Conservation (phyloP, 2,797 vertebrate genomes). For the Hipposideros larvatus region DNA sequence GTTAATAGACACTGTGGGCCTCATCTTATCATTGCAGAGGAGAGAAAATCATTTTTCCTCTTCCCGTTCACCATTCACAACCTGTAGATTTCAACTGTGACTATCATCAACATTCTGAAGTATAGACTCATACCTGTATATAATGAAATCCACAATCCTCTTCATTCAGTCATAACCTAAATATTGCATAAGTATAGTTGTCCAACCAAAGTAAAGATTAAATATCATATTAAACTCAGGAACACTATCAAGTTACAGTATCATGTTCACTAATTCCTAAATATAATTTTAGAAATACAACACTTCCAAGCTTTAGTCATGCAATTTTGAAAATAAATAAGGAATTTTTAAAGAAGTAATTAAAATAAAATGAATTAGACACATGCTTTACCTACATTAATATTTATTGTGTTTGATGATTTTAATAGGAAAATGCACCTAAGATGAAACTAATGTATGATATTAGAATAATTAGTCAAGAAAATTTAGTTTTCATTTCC, state of each 20-base stretch:
- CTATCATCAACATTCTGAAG: neutral
- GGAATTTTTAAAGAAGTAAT: neutral
- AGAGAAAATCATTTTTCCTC: neutral
- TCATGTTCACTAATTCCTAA: neutral
- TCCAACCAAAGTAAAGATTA: neutral
- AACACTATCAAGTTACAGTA: neutral
- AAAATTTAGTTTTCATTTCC: neutral
- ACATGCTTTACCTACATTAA: neutral
- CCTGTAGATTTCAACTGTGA: neutral
- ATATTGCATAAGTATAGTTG: neutral
- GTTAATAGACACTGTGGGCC: too few relatives aligned
- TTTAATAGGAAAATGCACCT: neutral
- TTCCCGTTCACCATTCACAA: neutral
- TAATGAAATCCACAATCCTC: neutral
- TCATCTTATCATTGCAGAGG: neutral
- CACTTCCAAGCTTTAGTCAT: neutral
- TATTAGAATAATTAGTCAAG: slow-evolving; percentile 1
- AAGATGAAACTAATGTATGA: neutral
- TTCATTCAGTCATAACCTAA: neutral
- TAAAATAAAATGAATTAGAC: neutral
- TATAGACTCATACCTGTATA: neutral
- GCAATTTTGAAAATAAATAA: neutral
- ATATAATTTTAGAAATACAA: slow-evolving; percentile 20
- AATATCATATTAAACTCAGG: neutral
- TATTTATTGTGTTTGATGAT: neutral